phyloP scores from a whole-genome alignment of 37 sponge, comb jelly and placozoan species.

The Petrosia ficiformis region DNA sequence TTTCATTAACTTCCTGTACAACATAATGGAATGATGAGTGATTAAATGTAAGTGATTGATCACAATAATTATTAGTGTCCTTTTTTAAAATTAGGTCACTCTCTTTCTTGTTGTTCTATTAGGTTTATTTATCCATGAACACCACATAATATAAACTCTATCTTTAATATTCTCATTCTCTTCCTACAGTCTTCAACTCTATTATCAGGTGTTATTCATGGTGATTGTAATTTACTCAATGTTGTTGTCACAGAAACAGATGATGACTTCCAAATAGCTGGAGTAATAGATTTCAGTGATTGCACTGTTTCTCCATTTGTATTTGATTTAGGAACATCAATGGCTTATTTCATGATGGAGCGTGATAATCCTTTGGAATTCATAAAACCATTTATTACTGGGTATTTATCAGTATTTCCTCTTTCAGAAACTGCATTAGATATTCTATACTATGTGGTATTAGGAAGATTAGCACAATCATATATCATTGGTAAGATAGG shows the following conservation, averaged over 20 bases:
- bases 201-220: neutral
- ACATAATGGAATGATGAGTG: too few species aligned
- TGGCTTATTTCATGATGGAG: constrained; percentile 12
- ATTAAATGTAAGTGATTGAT: too few species aligned
- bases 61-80: too few species aligned
- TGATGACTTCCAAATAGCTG: neutral
- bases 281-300: constrained; percentile 43
- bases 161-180: too few species aligned
- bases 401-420: constrained; percentile 25
- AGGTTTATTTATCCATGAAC: too few species aligned
- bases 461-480: constrained; percentile 27
- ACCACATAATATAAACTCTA: too few species aligned
- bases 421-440: constrained; percentile 9
- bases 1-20: too few species aligned
- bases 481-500: constrained; percentile 21
- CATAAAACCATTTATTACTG: constrained; percentile 15
- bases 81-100: too few species aligned
- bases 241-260: neutral
- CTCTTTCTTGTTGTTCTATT: too few species aligned
- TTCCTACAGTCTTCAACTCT: too few species aligned
- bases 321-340: constrained; percentile 35
- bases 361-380: neutral
- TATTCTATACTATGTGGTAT: constrained; percentile 19
- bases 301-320: constrained; percentile 1
- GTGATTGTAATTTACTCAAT: constrained; percentile 12